Percentiles rank a stretch among this genome's conserved stretches.
These are phyloP conservation scores for Mus caroli DNA, from an alignment of 2,797 vertebrate species.

Conservation along the genomic window DNA sequence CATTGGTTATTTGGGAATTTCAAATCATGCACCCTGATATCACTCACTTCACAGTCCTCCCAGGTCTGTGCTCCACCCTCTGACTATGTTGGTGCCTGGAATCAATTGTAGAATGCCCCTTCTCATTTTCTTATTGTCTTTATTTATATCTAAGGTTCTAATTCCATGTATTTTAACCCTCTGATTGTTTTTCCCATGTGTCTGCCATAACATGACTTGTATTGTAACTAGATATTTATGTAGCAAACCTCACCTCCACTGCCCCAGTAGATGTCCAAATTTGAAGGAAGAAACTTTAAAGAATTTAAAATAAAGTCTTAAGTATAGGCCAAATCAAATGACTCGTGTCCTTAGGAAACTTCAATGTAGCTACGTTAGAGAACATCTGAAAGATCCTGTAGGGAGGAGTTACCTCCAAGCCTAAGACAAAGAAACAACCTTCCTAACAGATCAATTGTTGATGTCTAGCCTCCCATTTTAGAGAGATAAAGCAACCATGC, in stretches of 20 bases:
- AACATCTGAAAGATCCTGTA: not conserved
- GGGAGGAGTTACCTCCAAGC: not conserved
- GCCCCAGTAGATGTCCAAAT: not conserved
- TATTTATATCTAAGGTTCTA: not conserved
- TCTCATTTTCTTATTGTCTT: not conserved
- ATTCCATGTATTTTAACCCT: not conserved
- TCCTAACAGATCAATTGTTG: not conserved
- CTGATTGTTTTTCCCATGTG: not conserved
- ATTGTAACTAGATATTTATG: not conserved
- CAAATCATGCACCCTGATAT: not conserved
- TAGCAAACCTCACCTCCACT: not conserved
- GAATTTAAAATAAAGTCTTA: not conserved
- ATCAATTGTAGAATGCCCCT: not conserved
- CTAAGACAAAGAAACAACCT: not conserved
- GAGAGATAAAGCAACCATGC: not conserved
- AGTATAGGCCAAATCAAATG: not conserved
- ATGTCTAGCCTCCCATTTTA: not conserved
- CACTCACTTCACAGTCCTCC: not conserved
- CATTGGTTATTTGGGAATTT: not conserved
- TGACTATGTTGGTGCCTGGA: not conserved
- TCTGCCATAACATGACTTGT: not conserved
- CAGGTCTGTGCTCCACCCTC: not conserved
- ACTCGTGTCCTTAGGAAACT: not conserved
- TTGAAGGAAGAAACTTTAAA: not conserved
- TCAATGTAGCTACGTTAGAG: not conserved